Conservation (phyloP, 2,888 invertebrate species). For the Eupithecia tripunctaria region DNA sequence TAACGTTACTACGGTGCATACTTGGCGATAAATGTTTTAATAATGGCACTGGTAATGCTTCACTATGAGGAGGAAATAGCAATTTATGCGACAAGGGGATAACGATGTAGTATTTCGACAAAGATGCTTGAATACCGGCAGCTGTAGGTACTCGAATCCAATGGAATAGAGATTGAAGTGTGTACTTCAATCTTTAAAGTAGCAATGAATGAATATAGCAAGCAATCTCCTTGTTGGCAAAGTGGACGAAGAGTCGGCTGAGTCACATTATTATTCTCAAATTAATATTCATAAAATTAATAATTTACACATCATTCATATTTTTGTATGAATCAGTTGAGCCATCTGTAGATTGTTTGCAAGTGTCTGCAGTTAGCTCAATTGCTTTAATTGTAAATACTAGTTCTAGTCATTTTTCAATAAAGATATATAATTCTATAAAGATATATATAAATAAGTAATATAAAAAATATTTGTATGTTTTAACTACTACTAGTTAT, state of each 20-base stretch:
- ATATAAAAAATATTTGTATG: no score
- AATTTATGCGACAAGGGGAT: background rate
- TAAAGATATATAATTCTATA: background rate
- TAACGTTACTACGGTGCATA: background rate
- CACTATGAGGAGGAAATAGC: background rate
- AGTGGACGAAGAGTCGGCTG: background rate
- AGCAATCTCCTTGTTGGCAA: background rate
- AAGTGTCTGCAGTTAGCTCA: no score
- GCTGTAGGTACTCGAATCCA: background rate
- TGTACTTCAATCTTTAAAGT: background rate
- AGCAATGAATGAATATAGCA: background rate
- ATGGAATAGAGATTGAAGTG: slow-evolving; percentile 2
- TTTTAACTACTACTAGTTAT: background rate
- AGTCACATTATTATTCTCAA: background rate
- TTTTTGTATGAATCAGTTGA: no score
- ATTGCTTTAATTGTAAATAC: no score
- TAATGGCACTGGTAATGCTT: background rate
- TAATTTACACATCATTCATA: no score
- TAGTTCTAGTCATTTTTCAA: no score
- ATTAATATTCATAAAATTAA: no score
- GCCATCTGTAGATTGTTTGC: no score
- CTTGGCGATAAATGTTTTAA: background rate
- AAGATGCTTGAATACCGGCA: background rate
- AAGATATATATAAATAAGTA: no score
- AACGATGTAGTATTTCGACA: slow-evolving; percentile 1